Percentiles rank a stretch among this genome's conserved stretches.
Conservation (phyloP, 2,888 invertebrate genomes). For the Eupithecia tripunctaria region DNA sequence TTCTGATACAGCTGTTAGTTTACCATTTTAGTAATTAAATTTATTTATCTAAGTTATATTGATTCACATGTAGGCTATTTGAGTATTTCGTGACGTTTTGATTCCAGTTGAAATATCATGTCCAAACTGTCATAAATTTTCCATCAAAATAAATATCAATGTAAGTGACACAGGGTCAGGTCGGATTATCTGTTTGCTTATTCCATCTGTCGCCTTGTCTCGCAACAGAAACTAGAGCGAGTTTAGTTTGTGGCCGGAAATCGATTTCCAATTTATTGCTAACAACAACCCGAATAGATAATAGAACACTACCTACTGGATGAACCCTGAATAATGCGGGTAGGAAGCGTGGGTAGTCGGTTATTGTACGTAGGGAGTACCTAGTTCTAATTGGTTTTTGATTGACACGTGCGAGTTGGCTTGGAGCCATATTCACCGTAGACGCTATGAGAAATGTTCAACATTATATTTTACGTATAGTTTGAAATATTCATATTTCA, state of each 20-base stretch:
- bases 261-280: conserved; percentile 25
- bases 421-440: neutral
- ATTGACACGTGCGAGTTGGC: neutral
- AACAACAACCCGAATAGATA: conserved; percentile 16
- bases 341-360: conserved; percentile 4
- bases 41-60: too few species aligned
- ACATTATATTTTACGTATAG: neutral
- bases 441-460: neutral
- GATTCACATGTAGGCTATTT: neutral
- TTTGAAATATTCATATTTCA: neutral
- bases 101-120: neutral
- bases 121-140: neutral
- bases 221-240: conserved; percentile 27
- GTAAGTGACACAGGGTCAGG: conserved; percentile 6
- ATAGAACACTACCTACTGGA: conserved; percentile 4
- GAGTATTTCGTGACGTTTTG: neutral
- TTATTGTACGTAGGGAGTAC: neutral
- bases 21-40: too few species aligned
- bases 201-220: conserved; percentile 27
- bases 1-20: too few species aligned
- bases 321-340: neutral
- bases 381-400: conserved; percentile 1
- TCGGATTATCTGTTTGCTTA: conserved; percentile 30
- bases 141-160: neutral
- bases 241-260: conserved; percentile 25